Conservation (phyloP, 2,797 vertebrate genomes). For the Gallinago solitaria region DNA sequence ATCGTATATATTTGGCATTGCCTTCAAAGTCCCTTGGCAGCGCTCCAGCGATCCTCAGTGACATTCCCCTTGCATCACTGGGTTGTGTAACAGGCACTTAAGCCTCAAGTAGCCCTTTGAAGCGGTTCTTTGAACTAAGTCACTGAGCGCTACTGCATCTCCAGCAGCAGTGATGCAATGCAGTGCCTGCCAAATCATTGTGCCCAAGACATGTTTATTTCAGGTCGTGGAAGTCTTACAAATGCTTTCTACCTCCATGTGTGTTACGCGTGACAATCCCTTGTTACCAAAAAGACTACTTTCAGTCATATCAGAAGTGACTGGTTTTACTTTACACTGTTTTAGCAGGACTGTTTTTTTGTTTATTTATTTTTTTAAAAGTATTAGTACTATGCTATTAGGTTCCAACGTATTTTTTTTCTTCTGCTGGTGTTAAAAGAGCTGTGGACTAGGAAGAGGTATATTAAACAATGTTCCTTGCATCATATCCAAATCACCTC, state of each 20-base stretch:
- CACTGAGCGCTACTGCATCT: background rate
- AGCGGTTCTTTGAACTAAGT: background rate
- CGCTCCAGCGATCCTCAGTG: background rate
- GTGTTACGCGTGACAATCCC: background rate
- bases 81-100: constrained; percentile 45
- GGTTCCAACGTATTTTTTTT: background rate
- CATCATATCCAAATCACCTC: background rate
- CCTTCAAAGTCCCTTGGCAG: constrained; percentile 25
- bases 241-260: background rate
- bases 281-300: background rate
- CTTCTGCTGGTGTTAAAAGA: background rate
- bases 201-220: background rate
- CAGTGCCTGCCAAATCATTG: background rate
- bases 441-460: background rate
- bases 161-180: background rate
- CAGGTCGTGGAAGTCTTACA: background rate
- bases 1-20: background rate
- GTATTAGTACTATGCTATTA: background rate
- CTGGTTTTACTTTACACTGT: background rate
- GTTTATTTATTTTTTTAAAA: background rate
- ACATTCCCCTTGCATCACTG: constrained; percentile 46
- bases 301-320: background rate
- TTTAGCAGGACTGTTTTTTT: background rate
- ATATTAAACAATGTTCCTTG: background rate
- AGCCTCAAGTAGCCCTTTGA: constrained; percentile 38